These are phyloP conservation scores for Ammospiza nelsoni DNA, from an alignment of 2,113 vertebrate species.

Conservation along the genomic window DNA sequence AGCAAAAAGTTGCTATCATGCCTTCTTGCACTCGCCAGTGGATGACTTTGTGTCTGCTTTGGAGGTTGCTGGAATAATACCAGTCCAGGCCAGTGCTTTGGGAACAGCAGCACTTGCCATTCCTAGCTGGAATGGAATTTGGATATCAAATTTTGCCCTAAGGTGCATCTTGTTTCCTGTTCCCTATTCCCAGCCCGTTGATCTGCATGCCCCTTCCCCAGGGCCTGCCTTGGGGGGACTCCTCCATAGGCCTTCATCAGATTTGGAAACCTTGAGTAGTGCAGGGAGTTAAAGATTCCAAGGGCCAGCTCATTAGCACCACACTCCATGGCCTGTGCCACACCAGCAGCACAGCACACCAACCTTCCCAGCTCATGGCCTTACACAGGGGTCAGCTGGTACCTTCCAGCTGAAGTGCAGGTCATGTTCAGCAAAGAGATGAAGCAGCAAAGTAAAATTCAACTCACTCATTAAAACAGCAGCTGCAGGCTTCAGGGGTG, in stretches of 20 bases:
- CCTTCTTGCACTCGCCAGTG: neutral
- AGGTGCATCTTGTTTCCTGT: slow-evolving; percentile 43
- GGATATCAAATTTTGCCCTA: slow-evolving; percentile 42
- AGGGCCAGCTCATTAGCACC: neutral
- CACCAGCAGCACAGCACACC: neutral
- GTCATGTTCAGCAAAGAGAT: neutral
- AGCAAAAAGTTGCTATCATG: neutral
- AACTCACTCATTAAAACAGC: neutral
- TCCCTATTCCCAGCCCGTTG: slow-evolving; percentile 31
- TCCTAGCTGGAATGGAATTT: slow-evolving; percentile 38
- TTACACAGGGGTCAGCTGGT: neutral
- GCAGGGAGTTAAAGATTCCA: neutral
- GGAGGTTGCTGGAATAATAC: neutral
- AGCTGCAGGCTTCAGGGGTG: neutral
- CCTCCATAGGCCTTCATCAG: neutral
- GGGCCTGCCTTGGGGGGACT: neutral
- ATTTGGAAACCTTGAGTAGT: neutral
- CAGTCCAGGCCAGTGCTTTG: neutral
- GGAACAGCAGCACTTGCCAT: neutral
- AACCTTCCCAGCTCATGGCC: neutral
- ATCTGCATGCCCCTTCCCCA: slow-evolving; percentile 31
- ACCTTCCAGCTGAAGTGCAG: neutral
- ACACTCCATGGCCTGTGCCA: neutral
- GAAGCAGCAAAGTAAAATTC: neutral
- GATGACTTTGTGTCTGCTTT: neutral